These are phyloP conservation scores for Tetragonula carbonaria DNA, from an alignment of 2,888 invertebrate species.

Conservation along the genomic window DNA sequence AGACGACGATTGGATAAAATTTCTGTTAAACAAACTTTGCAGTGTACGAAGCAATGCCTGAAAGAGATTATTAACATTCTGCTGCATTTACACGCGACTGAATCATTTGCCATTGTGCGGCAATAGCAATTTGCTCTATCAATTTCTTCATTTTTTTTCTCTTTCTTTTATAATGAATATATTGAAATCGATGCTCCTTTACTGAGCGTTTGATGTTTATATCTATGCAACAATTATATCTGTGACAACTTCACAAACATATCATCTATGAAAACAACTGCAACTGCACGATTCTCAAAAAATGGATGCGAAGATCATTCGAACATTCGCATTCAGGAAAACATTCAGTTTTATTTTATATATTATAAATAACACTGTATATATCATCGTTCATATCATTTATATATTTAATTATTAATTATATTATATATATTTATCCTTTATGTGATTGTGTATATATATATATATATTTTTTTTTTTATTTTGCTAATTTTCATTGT, in stretches of 20 bases:
- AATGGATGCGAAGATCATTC: too few species aligned
- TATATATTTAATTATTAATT: too few species aligned
- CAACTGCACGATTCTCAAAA: too few species aligned
- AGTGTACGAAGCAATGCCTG: not conserved
- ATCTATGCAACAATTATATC: not conserved
- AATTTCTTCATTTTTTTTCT: not conserved
- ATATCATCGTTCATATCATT: too few species aligned
- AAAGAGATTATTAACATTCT: not conserved
- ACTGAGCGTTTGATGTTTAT: not conserved
- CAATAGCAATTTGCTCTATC: not conserved
- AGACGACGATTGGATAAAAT: constrained; percentile 28
- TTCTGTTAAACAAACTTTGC: constrained; percentile 24
- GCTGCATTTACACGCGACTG: not conserved
- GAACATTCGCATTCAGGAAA: too few species aligned
- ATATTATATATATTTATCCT: too few species aligned
- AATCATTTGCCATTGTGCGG: not conserved
- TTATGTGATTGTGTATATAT: too few species aligned
- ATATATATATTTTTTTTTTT: too few species aligned
- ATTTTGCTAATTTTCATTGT: too few species aligned
- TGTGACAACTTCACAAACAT: not conserved
- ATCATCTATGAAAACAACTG: too few species aligned
- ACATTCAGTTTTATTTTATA: too few species aligned
- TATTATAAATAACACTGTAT: too few species aligned
- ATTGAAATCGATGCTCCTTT: not conserved
- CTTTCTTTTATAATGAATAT: not conserved